These are phyloP conservation scores for Passer montanus DNA, from an alignment of 2,113 vertebrate genomes.

Conservation along the genomic window DNA sequence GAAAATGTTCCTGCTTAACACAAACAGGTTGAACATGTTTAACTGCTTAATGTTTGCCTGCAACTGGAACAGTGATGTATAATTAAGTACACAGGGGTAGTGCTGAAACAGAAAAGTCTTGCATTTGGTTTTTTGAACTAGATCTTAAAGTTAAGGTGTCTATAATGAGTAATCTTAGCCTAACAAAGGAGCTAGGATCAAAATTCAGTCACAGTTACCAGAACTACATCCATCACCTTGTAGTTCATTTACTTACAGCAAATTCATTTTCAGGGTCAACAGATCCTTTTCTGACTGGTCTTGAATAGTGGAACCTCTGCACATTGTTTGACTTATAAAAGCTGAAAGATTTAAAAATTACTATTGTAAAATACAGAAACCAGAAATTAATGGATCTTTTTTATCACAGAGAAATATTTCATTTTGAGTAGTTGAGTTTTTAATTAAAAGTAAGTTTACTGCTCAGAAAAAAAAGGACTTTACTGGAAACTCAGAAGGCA, in stretches of 20 bases:
- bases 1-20: not conserved
- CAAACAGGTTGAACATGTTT: not conserved
- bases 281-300: conserved; percentile 90
- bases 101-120: not conserved
- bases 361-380: not conserved
- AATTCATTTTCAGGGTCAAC: conserved; percentile 97
- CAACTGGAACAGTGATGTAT: not conserved
- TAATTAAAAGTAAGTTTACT: conserved; percentile 29
- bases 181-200: not conserved
- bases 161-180: not conserved
- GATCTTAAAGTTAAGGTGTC: not conserved
- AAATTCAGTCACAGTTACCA: not conserved
- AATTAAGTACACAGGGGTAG: not conserved
- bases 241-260: conserved; percentile 81
- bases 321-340: conserved; percentile 99
- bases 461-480: not conserved
- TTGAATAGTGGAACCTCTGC: conserved; percentile 93
- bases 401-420: not conserved
- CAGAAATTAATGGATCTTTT: not conserved
- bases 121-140: not conserved
- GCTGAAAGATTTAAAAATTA: conserved; percentile 71
- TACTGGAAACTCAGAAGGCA: not conserved
- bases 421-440: not conserved
- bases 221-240: not conserved
- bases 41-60: not conserved